Base-by-base conservation (phyloP, 2,888 invertebrate species). In the Eristalis arbustorum region DNA sequence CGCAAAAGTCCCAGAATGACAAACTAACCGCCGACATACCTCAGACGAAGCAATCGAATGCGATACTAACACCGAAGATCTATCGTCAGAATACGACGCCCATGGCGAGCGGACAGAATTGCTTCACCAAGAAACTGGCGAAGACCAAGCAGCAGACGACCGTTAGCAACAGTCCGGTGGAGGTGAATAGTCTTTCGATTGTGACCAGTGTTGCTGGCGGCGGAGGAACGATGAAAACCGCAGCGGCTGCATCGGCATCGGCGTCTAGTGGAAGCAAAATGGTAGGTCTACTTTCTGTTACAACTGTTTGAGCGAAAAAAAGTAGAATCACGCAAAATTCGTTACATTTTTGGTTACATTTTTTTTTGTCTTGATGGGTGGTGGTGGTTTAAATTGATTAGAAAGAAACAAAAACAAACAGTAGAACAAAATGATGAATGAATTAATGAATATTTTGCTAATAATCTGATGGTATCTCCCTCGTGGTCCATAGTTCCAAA, bases 281-380 rank as follows among this genome's bases (percentile, higher is more conserved):
- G 92, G 93, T 94, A 91, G 95, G 94, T 81, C 92, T 95, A 31
- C 91, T 94, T 59, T 94, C 94, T 67, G 94, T 94, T 42, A 94
- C 94, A 40, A 94, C 94, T 14, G 94, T 94, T 88, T 94, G 18
- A 87, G 75, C 37, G 59, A 37, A 6, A 37, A 13, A 2, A 37
- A 37, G 13, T 8, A 4, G 6, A 31, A 31, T 5, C 31, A 31
- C 31, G 10, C 31, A 63, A 22, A 66, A 18, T 59, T 59, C 10
- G 22, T 25, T 59, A 25, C 6, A 22, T 8, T 31, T 31, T 37
- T 13, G 8, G 0, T 37, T 2, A 8, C 1, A 11, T 18, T 57
- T 57, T 66, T 25, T 18, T 40, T 63, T 25, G 56, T 73, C 49
- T 28, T 63, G n/a, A n/a, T n/a, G 40, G 40, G 78, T 59, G 83